A percentile compares a stretch with the other conserved stretches of the same genome.
Conservation (phyloP, 2,888 invertebrate genomes). For the Caenorhabditis angaria region DNA sequence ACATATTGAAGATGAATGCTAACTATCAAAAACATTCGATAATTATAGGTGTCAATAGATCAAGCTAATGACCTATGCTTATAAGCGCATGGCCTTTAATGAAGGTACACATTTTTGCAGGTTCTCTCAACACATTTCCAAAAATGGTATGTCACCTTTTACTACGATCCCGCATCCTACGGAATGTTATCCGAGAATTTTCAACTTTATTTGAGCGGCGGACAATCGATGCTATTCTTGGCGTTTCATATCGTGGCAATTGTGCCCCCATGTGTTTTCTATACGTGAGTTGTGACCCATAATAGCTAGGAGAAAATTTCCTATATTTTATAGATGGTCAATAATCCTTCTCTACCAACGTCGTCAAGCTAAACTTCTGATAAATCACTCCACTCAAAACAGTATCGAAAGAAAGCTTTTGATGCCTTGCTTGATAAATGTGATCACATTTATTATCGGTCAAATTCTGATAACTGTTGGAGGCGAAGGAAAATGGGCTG, state of each 20-base stretch:
- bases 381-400: slow-evolving; percentile 34
- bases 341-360: slow-evolving; percentile 52
- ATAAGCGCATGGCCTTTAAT: too few species aligned
- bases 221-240: slow-evolving; percentile 52
- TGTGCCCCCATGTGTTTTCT: slow-evolving; percentile 65
- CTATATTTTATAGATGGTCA: slow-evolving; percentile 46
- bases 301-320: neutral
- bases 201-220: slow-evolving; percentile 52
- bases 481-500: slow-evolving; percentile 71
- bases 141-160: slow-evolving; percentile 69
- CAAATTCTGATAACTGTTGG: slow-evolving; percentile 69
- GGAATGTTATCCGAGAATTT: slow-evolving; percentile 69
- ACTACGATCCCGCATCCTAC: slow-evolving; percentile 67
- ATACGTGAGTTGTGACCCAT: slow-evolving; percentile 50
- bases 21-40: too few species aligned
- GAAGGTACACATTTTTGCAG: slow-evolving; percentile 53
- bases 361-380: slow-evolving; percentile 38
- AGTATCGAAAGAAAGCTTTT: slow-evolving; percentile 54
- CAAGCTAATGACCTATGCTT: too few species aligned
- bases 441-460: slow-evolving; percentile 66
- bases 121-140: slow-evolving; percentile 68
- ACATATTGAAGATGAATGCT: too few species aligned
- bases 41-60: too few species aligned
- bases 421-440: slow-evolving; percentile 68
- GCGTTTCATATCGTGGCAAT: slow-evolving; percentile 65